These are phyloP conservation scores for Rhopalosiphum padi DNA, from an alignment of 1,140 invertebrate species.

Conservation along the genomic window DNA sequence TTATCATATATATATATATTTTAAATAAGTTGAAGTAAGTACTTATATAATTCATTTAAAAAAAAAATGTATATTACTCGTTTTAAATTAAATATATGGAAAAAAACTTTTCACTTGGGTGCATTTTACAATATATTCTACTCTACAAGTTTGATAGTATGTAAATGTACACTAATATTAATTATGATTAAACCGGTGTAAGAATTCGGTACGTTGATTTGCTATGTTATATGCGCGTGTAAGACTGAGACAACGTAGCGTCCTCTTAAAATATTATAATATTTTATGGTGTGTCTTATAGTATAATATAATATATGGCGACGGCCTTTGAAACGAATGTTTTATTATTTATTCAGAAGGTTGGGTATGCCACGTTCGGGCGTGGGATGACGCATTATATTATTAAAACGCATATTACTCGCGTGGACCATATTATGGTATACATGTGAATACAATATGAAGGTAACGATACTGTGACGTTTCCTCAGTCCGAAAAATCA, in stretches of 20 bases:
- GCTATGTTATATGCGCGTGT: background rate
- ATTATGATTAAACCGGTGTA: background rate
- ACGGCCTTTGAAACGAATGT: background rate
- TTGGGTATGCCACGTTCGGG: background rate
- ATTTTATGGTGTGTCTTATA: background rate
- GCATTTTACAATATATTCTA: background rate
- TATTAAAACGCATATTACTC: background rate
- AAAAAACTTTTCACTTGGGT: background rate
- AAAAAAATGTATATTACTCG: background rate
- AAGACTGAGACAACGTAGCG: background rate
- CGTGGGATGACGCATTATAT: background rate
- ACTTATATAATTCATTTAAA: background rate
- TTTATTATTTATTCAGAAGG: conserved; percentile 1
- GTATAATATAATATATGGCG: background rate
- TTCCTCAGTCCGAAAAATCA: background rate
- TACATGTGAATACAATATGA: background rate
- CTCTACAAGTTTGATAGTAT: background rate
- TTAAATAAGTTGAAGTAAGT: background rate
- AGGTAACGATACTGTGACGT: background rate
- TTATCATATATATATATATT: background rate
- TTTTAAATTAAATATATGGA: background rate
- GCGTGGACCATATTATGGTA: background rate
- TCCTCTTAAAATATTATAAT: background rate
- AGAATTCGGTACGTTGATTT: background rate
- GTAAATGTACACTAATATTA: background rate